Conservation (phyloP, 2,797 vertebrate species). For the Dallia pectoralis region DNA sequence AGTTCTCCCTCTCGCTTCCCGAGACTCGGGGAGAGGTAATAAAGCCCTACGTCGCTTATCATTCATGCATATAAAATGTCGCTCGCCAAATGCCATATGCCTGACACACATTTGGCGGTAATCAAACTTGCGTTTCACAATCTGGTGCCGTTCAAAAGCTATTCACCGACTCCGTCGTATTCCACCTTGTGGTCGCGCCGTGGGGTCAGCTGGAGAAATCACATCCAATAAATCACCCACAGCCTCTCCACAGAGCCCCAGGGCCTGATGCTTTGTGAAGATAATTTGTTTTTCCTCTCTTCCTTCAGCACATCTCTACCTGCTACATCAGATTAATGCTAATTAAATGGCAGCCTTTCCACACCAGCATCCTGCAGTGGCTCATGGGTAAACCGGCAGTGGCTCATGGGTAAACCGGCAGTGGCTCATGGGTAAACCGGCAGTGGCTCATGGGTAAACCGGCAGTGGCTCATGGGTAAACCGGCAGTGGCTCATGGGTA, state of each 20-base stretch:
- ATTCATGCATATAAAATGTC: constrained; percentile 30
- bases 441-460: no score
- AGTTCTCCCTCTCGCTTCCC: constrained; percentile 47
- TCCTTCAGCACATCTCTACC: constrained; percentile 45
- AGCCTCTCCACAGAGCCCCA: constrained; percentile 46
- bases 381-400: no score
- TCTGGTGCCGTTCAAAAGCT: constrained; percentile 22
- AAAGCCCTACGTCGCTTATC: constrained; percentile 10
- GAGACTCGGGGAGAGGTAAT: constrained; percentile 2
- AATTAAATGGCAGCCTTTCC: constrained; percentile 62
- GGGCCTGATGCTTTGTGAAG: constrained; percentile 58
- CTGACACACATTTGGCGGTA: constrained; percentile 26
- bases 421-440: no score
- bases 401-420: no score
- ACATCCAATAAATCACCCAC: constrained; percentile 44
- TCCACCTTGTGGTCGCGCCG: neutral
- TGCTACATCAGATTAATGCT: constrained; percentile 67
- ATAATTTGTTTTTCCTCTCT: constrained; percentile 55
- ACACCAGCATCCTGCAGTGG: constrained; percentile 52
- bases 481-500: no score
- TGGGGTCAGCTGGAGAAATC: constrained; percentile 24
- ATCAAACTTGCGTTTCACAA: constrained; percentile 19
- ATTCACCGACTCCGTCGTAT: constrained; percentile 26
- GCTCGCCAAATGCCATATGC: constrained; percentile 21
- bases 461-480: no score